Percentiles rank a stretch among this genome's conserved stretches.
Evolutionary conservation across 2,888 invertebrate species (phyloP).

Genomic region (Agriopis leucophaearia): DNA sequence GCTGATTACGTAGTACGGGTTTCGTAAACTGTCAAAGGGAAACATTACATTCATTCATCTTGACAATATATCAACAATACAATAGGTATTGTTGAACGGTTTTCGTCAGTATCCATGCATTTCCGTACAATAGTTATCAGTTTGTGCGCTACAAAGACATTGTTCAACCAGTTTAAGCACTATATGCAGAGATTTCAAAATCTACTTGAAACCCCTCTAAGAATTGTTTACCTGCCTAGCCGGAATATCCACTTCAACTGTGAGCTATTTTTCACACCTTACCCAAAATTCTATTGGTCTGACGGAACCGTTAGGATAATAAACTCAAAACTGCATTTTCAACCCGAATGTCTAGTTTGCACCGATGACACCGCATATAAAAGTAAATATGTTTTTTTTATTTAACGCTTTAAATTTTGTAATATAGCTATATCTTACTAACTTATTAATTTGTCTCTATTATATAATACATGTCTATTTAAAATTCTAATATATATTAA

Average conservation of each 20-base stretch:
- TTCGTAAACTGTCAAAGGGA: too few relatives aligned
- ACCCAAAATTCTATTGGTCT: constrained; percentile 27
- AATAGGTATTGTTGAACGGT: not conserved
- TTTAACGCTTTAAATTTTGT: too few relatives aligned
- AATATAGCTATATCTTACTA: too few relatives aligned
- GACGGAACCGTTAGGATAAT: constrained; percentile 26
- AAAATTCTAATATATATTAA: too few relatives aligned
- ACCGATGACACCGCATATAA: not conserved
- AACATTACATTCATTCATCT: too few relatives aligned
- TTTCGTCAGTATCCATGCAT: not conserved
- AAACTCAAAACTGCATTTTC: constrained; percentile 24
- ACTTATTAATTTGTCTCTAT: too few relatives aligned
- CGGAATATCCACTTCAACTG: constrained; percentile 18
- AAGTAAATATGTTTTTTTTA: too few relatives aligned
- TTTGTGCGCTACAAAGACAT: not conserved
- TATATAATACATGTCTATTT: too few relatives aligned
- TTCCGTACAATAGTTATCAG: not conserved
- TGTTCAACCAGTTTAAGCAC: constrained; percentile 2
- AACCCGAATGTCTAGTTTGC: constrained; percentile 22
- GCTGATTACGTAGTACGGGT: too few relatives aligned
- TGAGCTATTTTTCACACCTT: constrained; percentile 36
- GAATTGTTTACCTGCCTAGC: constrained; percentile 1
- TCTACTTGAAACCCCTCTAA: not conserved
- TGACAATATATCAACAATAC: too few relatives aligned
- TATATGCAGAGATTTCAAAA: constrained; percentile 10